A percentile compares a stretch with the other conserved stretches of the same genome.
phyloP scores from a whole-genome alignment of 2,113 vertebrate species.

The Percopsis transmontana region DNA sequence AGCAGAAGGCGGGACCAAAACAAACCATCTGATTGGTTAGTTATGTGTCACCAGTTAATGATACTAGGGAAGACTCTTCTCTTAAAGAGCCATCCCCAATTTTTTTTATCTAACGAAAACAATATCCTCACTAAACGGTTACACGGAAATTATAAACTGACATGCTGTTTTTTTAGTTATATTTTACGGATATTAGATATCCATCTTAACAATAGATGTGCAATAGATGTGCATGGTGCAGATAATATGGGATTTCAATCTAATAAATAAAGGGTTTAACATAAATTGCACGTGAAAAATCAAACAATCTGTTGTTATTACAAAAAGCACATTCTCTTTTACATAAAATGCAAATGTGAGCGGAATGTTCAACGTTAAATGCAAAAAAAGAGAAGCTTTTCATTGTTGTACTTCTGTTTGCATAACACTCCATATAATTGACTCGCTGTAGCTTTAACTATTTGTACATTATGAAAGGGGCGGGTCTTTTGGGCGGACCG shows the following conservation, averaged over 20 bases:
- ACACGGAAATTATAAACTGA: neutral
- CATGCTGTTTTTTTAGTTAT: neutral
- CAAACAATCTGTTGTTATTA: no score
- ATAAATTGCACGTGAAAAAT: neutral
- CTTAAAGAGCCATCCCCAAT: conserved; percentile 61
- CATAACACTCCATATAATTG: conserved; percentile 44
- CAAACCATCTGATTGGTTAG: conserved; percentile 68
- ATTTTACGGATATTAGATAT: neutral
- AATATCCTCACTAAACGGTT: neutral
- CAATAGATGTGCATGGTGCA: neutral
- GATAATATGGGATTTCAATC: neutral
- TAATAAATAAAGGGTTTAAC: neutral
- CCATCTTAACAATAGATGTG: neutral
- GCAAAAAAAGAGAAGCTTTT: neutral
- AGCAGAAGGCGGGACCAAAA: conserved; percentile 70
- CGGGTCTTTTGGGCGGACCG: conserved; percentile 40
- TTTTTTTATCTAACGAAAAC: conserved; percentile 6
- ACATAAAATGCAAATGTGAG: neutral
- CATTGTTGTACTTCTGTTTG: conserved; percentile 29
- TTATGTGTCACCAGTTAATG: conserved; percentile 61
- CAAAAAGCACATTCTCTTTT: no score
- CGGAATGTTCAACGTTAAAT: neutral
- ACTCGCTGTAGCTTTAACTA: conserved; percentile 27
- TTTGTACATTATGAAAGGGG: conserved; percentile 29
- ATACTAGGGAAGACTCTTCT: conserved; percentile 33